Base-by-base conservation (phyloP, 1,140 invertebrate species). In the Leguminivora glycinivorella region DNA sequence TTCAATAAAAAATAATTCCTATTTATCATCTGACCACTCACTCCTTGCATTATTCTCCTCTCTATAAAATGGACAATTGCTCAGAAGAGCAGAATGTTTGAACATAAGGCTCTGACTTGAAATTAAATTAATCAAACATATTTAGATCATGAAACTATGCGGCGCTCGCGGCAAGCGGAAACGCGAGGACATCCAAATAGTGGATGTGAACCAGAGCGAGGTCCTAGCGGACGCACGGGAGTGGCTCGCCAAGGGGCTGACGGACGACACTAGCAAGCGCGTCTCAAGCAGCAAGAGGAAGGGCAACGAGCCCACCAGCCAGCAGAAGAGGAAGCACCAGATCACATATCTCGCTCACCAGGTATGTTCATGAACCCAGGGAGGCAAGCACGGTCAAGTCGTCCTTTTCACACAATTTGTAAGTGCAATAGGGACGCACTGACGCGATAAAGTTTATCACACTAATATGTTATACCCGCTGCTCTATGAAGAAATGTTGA, bases 301-400 rank as follows among this genome's bases (percentile, higher is more conserved):
- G 69, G 93, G 93, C 38, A 93, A 94, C 77, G 93, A 95, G 75
- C 95, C 95, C 0, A 94, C 95, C 2, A 92, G 92, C 14, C 95
- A 95, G 77, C 95, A 96, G 72, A 94, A 93, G 77, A 92, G 95
- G 43, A 99, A 99, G 90, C 98, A 99, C 93, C 98, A 99, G 92
- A 99, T 99, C 76, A 98, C 97, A 2, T 99, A 99, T 89, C 93
- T 99, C 70, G 98, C 98, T 7, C 96, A 97, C 87, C 97, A 96
- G 92, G 94, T 95, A 58, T 38, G 34, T 34, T 1, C 10, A 10
- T 10, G 26, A 29, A 29, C 5, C 26, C 26, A 29, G 26, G 2
- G 5, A 29, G 2, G 2, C 26, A 29, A 29, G 5, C 26, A 29
- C 5, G 22, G n/a, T n/a, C n/a, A n/a, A n/a, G n/a, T n/a, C n/a